phyloP scores from a whole-genome alignment of 2,797 vertebrate genomes.

The Limnodromus scolopaceus region DNA sequence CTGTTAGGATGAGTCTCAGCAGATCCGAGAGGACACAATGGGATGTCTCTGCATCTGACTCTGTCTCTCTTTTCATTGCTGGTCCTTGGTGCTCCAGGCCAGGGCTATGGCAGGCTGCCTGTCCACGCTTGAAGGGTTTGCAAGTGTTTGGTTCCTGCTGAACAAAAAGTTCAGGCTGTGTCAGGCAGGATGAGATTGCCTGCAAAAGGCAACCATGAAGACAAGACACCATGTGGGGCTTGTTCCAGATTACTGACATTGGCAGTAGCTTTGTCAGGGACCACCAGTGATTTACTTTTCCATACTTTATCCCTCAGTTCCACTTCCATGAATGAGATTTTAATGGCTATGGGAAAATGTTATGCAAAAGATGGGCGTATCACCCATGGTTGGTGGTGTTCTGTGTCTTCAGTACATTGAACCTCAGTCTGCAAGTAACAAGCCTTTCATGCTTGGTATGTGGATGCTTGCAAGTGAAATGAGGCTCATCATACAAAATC shows the following conservation, averaged over 20 bases:
- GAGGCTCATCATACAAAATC: not conserved
- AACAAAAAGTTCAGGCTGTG: not conserved
- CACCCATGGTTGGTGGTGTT: fast-evolving
- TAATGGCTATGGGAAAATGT: not conserved
- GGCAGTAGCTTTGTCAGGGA: not conserved
- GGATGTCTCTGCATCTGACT: not conserved
- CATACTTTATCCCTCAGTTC: not conserved
- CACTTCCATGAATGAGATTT: not conserved
- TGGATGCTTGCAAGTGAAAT: not conserved
- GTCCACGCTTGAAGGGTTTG: not conserved
- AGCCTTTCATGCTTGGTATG: not conserved
- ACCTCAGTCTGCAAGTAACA: not conserved
- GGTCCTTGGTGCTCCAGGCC: not conserved
- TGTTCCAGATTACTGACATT: not conserved
- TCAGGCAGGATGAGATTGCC: not conserved
- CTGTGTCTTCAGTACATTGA: not conserved
- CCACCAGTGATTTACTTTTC: not conserved
- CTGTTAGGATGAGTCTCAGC: not conserved
- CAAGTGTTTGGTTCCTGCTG: not conserved
- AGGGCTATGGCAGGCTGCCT: not conserved
- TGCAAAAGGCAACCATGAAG: not conserved
- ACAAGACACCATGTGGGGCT: not conserved
- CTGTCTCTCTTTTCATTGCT: not conserved
- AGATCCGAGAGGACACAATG: not conserved
- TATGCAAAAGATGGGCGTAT: not conserved